Conservation (phyloP, 2,888 invertebrate genomes). For the Lissocephala sabroskyi region DNA sequence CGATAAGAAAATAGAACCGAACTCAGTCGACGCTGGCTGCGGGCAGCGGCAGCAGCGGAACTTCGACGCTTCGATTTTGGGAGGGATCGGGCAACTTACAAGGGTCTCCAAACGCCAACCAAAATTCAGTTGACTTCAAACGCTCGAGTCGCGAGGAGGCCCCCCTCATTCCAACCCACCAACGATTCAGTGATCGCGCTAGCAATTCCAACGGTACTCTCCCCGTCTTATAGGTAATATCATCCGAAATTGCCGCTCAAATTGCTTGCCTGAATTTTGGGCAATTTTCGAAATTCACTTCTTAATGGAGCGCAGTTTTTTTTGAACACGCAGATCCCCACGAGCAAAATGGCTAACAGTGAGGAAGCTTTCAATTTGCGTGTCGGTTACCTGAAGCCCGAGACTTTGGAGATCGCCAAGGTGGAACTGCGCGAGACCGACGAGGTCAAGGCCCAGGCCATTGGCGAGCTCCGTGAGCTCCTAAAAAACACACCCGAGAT, state of each 20-base stretch:
- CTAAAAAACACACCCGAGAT: slow-evolving; percentile 80
- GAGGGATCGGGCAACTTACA: slow-evolving; percentile 42
- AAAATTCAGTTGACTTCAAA: slow-evolving; percentile 60
- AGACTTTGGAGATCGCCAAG: slow-evolving; percentile 76
- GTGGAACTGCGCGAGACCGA: slow-evolving; percentile 82
- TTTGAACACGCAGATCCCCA: slow-evolving; percentile 39
- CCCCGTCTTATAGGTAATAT: neutral
- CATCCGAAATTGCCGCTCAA: neutral
- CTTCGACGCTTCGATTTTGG: slow-evolving; percentile 5
- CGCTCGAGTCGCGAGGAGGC: slow-evolving; percentile 54
- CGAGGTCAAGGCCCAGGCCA: slow-evolving; percentile 77
- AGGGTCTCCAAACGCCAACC: slow-evolving; percentile 52
- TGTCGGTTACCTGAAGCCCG: slow-evolving; percentile 75
- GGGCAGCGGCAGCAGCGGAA: slow-evolving; percentile 2
- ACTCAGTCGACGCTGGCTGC: slow-evolving; percentile 3
- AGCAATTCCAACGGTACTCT: neutral
- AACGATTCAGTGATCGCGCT: slow-evolving; percentile 4
- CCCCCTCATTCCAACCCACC: slow-evolving; percentile 15
- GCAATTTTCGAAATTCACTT: no score
- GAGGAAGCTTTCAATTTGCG: slow-evolving; percentile 76
- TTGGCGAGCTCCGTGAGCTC: slow-evolving; percentile 76
- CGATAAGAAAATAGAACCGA: slow-evolving; percentile 29
- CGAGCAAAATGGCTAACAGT: slow-evolving; percentile 40
- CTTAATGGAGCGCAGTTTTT: no score
- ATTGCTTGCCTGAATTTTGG: no score